phyloP scores from a whole-genome alignment of 2,113 vertebrate genomes.

The Romanogobio albipinnatus region DNA sequence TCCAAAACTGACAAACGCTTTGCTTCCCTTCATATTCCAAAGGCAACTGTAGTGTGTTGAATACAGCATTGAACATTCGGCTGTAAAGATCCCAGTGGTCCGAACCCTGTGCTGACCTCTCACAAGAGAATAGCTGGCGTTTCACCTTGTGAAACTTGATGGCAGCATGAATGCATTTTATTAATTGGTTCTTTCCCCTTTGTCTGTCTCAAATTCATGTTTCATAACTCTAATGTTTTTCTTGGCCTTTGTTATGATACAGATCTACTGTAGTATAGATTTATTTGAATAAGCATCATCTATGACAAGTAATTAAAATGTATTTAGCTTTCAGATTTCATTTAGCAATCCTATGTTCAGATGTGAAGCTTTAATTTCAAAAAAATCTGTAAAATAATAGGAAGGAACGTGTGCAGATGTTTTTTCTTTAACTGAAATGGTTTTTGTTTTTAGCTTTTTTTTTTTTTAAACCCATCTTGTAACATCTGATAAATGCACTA shows the following conservation, averaged over 20 bases:
- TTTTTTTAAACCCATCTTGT: constrained; percentile 72
- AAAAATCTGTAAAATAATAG: constrained; percentile 63
- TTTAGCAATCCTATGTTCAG: constrained; percentile 65
- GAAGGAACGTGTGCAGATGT: constrained; percentile 64
- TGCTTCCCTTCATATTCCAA: constrained; percentile 44
- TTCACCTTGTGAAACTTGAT: constrained; percentile 58
- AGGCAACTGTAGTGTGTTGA: constrained; percentile 34
- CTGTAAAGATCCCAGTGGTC: constrained; percentile 48
- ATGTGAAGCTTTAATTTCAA: constrained; percentile 74
- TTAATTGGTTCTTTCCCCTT: constrained; percentile 32
- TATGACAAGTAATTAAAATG: constrained; percentile 65
- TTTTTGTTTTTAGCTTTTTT: constrained; percentile 58
- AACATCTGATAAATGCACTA: constrained; percentile 79
- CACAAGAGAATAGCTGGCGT: constrained; percentile 45
- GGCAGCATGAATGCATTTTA: constrained; percentile 33
- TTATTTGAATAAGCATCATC: constrained; percentile 54
- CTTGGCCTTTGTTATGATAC: constrained; percentile 57
- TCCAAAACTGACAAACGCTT: constrained; percentile 41
- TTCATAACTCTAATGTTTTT: constrained; percentile 55
- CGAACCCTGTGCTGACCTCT: constrained; percentile 61
- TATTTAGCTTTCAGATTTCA: constrained; percentile 65
- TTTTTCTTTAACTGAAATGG: constrained; percentile 54
- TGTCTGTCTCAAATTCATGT: constrained; percentile 52
- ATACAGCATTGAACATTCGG: constrained; percentile 5
- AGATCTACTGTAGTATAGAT: constrained; percentile 58